Percentiles rank a stretch among this genome's conserved stretches.
These are phyloP conservation scores for Syrista parreyssii DNA, from an alignment of 2,888 invertebrate genomes.

Conservation along the genomic window DNA sequence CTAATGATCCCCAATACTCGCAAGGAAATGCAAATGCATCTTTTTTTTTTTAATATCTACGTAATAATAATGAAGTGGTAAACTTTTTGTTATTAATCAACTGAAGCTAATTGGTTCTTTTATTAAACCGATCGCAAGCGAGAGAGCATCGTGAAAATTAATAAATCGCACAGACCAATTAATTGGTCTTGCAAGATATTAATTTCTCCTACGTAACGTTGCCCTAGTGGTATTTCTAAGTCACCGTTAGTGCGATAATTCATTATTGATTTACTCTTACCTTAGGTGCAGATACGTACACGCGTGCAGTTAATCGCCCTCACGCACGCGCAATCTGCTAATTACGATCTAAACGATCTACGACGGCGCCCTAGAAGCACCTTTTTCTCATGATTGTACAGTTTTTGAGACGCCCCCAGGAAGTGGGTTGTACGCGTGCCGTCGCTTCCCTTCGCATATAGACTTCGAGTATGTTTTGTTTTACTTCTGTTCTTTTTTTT, in stretches of 20 bases:
- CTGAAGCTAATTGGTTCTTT: background rate
- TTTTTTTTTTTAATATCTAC: background rate
- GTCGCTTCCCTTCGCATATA: conserved; percentile 21
- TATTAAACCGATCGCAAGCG: conserved; percentile 17
- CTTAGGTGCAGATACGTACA: background rate
- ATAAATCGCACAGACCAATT: conserved; percentile 22
- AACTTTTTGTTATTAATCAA: background rate
- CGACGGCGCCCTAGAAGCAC: conserved; percentile 26
- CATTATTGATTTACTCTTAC: conserved; percentile 14
- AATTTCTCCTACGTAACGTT: background rate
- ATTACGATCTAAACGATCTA: conserved; percentile 16
- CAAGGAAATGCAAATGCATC: background rate
- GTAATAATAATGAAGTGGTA: background rate
- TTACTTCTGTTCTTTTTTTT: background rate
- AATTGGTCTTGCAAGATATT: conserved; percentile 17
- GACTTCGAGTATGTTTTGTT: conserved; percentile 1
- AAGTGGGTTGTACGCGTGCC: conserved; percentile 25
- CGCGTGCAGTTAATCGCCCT: background rate
- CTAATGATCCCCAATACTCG: background rate
- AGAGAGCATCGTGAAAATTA: conserved; percentile 18
- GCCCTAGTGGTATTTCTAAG: conserved; percentile 10
- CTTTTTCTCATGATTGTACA: conserved; percentile 38
- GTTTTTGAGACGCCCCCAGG: conserved; percentile 33
- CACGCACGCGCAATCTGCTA: background rate
- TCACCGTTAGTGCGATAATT: conserved; percentile 14